A percentile compares a stretch with the other conserved stretches of the same genome.
Conservation (phyloP, 2,888 invertebrate species). For the Plagiodera versicolora region DNA sequence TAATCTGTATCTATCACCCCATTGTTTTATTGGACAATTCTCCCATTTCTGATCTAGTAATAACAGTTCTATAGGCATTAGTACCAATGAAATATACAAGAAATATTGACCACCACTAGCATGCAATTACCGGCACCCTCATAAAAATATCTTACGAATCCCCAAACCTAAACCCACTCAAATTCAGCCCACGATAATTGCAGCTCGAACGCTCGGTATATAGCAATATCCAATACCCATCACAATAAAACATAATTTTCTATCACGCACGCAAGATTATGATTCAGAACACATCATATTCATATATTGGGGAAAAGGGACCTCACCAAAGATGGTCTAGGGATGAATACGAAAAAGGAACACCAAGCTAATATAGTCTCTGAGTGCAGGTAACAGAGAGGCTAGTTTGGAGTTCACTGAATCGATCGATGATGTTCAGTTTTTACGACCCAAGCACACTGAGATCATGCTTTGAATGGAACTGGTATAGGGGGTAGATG, state of each 20-base stretch:
- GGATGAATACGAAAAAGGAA: no score
- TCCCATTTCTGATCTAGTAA: not conserved
- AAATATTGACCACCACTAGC: conserved; percentile 4
- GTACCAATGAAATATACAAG: conserved; percentile 7
- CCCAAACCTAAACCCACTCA: conserved; percentile 24
- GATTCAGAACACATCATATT: conserved; percentile 49
- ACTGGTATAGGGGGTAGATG: conserved; percentile 39
- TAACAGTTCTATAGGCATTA: not conserved
- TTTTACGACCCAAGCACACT: conserved; percentile 34
- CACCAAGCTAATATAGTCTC: not conserved
- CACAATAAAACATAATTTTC: conserved; percentile 47
- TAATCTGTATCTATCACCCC: not conserved
- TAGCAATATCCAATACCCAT: conserved; percentile 26
- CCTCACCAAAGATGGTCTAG: not conserved
- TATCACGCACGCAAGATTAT: conserved; percentile 48
- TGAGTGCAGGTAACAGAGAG: not conserved
- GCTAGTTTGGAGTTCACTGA: not conserved
- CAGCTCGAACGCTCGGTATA: conserved; percentile 23
- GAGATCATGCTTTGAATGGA: conserved; percentile 38
- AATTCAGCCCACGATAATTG: conserved; percentile 22
- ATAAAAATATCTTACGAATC: conserved; percentile 23
- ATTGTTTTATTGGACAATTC: no score
- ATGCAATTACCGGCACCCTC: conserved; percentile 8
- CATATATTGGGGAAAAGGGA: conserved; percentile 41
- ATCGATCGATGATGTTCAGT: not conserved